Evolutionary conservation across 1,140 invertebrate species (phyloP).

Genomic region (Drosophila melanogaster): DNA sequence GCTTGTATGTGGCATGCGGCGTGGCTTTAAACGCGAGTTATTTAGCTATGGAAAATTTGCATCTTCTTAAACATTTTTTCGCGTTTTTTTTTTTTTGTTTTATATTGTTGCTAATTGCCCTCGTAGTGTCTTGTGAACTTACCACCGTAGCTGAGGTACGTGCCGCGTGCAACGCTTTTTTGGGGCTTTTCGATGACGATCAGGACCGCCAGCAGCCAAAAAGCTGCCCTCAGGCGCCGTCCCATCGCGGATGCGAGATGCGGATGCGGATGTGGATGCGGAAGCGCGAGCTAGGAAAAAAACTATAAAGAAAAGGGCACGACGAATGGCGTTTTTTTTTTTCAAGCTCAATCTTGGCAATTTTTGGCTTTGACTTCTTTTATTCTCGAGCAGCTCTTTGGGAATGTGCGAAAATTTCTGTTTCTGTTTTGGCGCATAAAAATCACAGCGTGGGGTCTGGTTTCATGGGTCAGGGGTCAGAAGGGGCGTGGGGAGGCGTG

Average conservation of each 20-base stretch:
- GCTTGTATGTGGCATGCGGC: too few relatives aligned
- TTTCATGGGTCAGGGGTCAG: not conserved
- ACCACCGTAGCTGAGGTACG: constrained; percentile 45
- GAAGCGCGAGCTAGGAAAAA: constrained; percentile 19
- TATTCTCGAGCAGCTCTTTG: constrained; percentile 24
- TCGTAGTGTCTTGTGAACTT: constrained; percentile 26
- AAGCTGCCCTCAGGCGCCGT: constrained; percentile 57
- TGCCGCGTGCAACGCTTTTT: constrained; percentile 34
- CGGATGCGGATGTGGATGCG: constrained; percentile 21
- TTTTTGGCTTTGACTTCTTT: not conserved
- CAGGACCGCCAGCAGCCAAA: constrained; percentile 68
- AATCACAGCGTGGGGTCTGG: constrained; percentile 55
- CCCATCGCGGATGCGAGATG: constrained; percentile 46
- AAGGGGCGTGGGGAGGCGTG: not conserved
- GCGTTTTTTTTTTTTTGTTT: too few relatives aligned
- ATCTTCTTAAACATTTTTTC: too few relatives aligned
- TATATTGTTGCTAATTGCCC: not conserved
- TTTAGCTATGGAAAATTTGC: too few relatives aligned
- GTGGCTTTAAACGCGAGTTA: too few relatives aligned
- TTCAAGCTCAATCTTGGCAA: constrained; percentile 21
- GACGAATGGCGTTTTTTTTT: too few relatives aligned
- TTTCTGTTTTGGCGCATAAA: constrained; percentile 60
- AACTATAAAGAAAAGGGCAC: not conserved
- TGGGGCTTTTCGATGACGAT: constrained; percentile 30
- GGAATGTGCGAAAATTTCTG: constrained; percentile 24